Base-by-base conservation (phyloP, 2,113 vertebrate genomes). In the Edolisoma coerulescens region DNA sequence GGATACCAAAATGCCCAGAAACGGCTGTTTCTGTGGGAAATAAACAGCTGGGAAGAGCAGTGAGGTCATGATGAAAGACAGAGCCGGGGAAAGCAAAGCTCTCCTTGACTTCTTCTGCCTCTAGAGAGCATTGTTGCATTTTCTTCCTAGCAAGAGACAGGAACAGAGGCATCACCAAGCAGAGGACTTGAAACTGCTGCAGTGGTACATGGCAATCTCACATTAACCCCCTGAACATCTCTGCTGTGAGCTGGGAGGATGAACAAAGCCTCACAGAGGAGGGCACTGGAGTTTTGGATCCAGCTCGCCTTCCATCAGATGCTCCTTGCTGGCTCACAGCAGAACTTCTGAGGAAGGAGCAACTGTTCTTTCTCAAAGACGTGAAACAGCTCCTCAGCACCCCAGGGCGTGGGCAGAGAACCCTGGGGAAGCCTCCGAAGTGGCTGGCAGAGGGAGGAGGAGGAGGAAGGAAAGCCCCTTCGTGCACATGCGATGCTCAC, bases 101-200 rank as follows among this genome's bases (percentile, higher is more conserved):
- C 63, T 91, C 60, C 63, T 70, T 87, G 88, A 90, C 90, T 92
- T 63, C 53, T 96, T 96, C 95, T 94, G 95, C 96, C 96, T 96
- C 96, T 96, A 96, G 96, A 96, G 95, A 96, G 93, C 96, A 96
- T 96, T 90, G 84, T 96, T 97, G 96, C 88, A 84, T 97, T 96
- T 96, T 89, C 95, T 96, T 95, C 95, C 88, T 83, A 81, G 90
- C 79, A 47, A 94, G 80, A 93, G 56, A 63, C 47, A 30, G 76
- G 44, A 77, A 47, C 63, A 44, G 84, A 94, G 26, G 60, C 87
- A 83, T 88, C 93, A 88, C 71, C 0, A 5, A 42, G 78, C 78
- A 87, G 70, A 92, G 45, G 27, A 19, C 84, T 94, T 9, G 68
- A 74, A 69, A 19, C 4, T 23, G n/a, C 82, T 75, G 88, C 87